Conservation (phyloP, 1,140 invertebrate genomes). For the Dreissena rostriformis region DNA sequence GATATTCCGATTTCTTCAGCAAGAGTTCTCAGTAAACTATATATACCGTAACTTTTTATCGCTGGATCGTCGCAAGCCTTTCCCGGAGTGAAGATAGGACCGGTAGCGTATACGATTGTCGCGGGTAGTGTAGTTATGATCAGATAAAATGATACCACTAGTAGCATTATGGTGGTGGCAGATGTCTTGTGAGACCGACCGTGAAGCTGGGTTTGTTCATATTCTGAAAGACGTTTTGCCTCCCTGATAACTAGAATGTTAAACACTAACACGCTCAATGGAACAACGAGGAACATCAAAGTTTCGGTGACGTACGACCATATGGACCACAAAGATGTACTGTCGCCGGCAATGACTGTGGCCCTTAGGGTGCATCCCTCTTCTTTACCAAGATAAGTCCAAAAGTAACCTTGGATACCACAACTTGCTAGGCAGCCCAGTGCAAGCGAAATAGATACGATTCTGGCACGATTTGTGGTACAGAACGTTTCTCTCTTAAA, state of each 20-base stretch:
- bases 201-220: conserved; percentile 68
- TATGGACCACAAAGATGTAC: conserved; percentile 66
- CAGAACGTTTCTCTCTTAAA: conserved; percentile 90
- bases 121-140: conserved; percentile 79
- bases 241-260: conserved; percentile 79
- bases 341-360: conserved; percentile 59
- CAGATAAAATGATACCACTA: conserved; percentile 79
- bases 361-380: conserved; percentile 63
- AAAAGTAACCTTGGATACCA: conserved; percentile 78
- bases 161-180: conserved; percentile 78
- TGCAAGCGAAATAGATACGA: conserved; percentile 82
- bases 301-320: conserved; percentile 76
- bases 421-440: conserved; percentile 65
- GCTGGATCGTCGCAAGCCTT: conserved; percentile 52
- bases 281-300: conserved; percentile 75
- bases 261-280: conserved; percentile 74
- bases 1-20: conserved; percentile 78
- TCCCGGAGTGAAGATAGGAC: conserved; percentile 34
- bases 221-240: conserved; percentile 70
- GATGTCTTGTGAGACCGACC: conserved; percentile 68
- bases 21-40: conserved; percentile 67
- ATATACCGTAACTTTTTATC: conserved; percentile 68
- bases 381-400: conserved; percentile 64
- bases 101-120: conserved; percentile 66
- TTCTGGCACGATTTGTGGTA: conserved; percentile 88